Conservation (phyloP, 2,113 vertebrate genomes). For the Phylloscopus trochilus region DNA sequence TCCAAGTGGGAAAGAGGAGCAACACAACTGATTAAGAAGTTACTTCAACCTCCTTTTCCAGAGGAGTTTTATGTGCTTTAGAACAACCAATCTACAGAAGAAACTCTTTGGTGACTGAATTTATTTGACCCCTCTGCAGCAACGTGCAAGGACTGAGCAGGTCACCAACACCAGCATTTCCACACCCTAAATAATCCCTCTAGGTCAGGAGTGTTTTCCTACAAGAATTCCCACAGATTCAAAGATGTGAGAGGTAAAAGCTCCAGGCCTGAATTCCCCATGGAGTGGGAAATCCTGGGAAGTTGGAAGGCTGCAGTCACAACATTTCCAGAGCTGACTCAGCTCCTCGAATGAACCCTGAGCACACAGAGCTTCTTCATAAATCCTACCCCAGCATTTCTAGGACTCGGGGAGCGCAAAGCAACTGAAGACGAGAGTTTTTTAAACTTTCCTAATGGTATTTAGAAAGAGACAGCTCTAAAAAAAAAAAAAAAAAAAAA, state of each 20-base stretch:
- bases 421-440: neutral
- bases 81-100: neutral
- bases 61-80: neutral
- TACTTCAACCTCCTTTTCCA: neutral
- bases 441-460: neutral
- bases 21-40: neutral
- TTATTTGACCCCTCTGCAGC: neutral
- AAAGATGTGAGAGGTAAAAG: neutral
- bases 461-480: neutral
- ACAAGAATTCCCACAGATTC: neutral
- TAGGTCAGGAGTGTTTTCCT: neutral
- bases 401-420: neutral
- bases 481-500: neutral
- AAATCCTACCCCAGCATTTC: neutral
- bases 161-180: neutral
- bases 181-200: too few relatives aligned
- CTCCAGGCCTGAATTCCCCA: neutral
- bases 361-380: neutral
- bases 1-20: neutral
- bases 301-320: fast-evolving
- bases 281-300: neutral
- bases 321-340: neutral
- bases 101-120: neutral
- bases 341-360: fast-evolving
- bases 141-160: neutral